Conservation (phyloP, 2,797 vertebrate species). For the Eospalax fontanierii region DNA sequence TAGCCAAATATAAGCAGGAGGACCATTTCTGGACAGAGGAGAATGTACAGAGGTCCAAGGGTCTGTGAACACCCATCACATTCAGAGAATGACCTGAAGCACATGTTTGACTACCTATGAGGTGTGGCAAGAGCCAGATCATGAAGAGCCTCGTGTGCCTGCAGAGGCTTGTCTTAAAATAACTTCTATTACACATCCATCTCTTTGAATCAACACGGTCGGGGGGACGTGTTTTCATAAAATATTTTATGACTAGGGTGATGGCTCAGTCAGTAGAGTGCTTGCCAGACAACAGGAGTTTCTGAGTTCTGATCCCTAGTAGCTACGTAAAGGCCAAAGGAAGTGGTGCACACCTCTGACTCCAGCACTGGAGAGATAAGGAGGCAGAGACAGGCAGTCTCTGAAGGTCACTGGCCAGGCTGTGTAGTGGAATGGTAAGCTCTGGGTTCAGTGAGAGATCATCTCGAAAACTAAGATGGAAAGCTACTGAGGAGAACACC, state of each 20-base stretch:
- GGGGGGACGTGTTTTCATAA: not conserved
- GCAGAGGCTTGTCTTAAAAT: slow-evolving; percentile 7
- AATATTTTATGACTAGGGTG: not conserved
- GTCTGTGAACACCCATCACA: not conserved
- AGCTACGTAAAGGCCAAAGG: not conserved
- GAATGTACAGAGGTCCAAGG: not conserved
- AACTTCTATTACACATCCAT: not conserved
- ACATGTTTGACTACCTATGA: not conserved
- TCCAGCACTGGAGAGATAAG: not conserved
- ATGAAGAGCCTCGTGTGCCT: not conserved
- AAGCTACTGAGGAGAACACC: not conserved
- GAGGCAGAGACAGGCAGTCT: not conserved
- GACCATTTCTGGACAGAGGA: not conserved
- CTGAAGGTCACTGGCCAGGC: not conserved
- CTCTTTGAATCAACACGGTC: slow-evolving; percentile 22
- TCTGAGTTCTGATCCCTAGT: not conserved
- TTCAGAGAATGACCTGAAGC: not conserved
- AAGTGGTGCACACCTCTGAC: too few relatives aligned
- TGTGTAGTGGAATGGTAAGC: not conserved
- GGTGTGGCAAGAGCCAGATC: not conserved
- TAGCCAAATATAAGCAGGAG: not conserved
- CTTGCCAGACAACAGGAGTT: not conserved
- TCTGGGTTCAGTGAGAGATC: not conserved
- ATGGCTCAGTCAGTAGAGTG: not conserved
- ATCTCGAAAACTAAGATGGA: not conserved